Conservation (phyloP, 2,113 vertebrate species). For the Seriola rivoliana region DNA sequence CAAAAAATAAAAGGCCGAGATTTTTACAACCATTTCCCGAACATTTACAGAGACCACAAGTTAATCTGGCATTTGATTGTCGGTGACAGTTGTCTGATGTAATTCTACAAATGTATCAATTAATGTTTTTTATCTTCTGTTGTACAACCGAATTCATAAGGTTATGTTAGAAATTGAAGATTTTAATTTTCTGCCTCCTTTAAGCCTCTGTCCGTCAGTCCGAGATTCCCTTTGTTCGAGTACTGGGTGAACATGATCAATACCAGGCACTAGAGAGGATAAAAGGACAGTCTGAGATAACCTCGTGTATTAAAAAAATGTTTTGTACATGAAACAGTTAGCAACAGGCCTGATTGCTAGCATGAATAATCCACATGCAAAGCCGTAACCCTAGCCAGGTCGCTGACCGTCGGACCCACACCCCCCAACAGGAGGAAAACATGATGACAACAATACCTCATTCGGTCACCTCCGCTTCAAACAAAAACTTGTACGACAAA, state of each 20-base stretch:
- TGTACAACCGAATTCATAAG: not conserved
- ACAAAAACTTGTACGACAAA: conserved; percentile 76
- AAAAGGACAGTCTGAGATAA: not conserved
- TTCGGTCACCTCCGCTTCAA: conserved; percentile 88
- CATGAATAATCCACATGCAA: conserved; percentile 9
- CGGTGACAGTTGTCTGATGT: not conserved
- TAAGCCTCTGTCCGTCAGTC: not conserved
- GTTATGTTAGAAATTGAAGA: accelerated
- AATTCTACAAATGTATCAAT: not conserved
- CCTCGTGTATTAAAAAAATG: accelerated
- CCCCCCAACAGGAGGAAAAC: conserved; percentile 70
- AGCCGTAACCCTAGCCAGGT: conserved; percentile 48
- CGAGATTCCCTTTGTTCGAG: conserved; percentile 68
- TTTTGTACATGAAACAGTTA: not conserved
- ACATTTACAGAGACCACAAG: not conserved
- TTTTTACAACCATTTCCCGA: not conserved
- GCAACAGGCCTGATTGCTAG: not conserved
- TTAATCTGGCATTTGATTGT: not conserved
- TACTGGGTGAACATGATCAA: conserved; percentile 3
- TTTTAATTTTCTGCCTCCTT: not conserved
- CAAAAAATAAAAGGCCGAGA: not conserved
- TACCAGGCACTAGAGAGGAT: not conserved
- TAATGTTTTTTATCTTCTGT: accelerated
- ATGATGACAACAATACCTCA: conserved; percentile 88
- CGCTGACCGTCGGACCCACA: conserved; percentile 66